Evolutionary conservation across 2,888 invertebrate species (phyloP).

Genomic region (Leucophenga maculata): DNA sequence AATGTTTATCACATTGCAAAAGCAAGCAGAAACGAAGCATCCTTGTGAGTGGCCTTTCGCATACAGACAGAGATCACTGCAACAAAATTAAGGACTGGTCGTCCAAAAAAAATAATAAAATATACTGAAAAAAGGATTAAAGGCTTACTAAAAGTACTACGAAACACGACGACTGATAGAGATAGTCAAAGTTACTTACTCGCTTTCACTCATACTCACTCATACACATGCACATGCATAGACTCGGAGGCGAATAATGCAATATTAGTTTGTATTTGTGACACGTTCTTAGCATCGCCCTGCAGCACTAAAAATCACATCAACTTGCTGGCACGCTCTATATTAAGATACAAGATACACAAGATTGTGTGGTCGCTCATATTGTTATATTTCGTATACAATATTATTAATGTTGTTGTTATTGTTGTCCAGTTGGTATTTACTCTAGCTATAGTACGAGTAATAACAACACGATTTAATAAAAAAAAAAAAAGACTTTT

Average conservation of each 20-base stretch:
- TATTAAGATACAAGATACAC: slow-evolving; percentile 9
- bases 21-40: not conserved
- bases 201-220: no score
- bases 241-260: no score
- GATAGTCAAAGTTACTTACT: no score
- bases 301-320: slow-evolving; percentile 28
- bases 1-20: slow-evolving; percentile 9
- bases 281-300: slow-evolving; percentile 44
- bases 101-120: not conserved
- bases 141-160: no score
- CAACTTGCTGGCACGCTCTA: slow-evolving; percentile 13
- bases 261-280: slow-evolving; percentile 36
- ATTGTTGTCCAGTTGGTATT: not conserved
- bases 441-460: not conserved
- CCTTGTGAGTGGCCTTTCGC: no score
- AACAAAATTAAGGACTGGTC: slow-evolving; percentile 20
- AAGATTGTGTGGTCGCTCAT: no score
- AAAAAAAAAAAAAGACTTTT: slow-evolving; percentile 30
- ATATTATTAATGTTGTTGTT: not conserved
- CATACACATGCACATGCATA: no score
- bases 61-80: slow-evolving; percentile 27
- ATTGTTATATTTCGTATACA: not conserved
- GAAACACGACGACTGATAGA: no score
- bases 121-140: not conserved
- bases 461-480: slow-evolving; percentile 20